Evolutionary conservation across 1,140 invertebrate species (phyloP), one percentile per base, ranked within the genome.

Genomic region (Eubasilissa regina): DNA sequence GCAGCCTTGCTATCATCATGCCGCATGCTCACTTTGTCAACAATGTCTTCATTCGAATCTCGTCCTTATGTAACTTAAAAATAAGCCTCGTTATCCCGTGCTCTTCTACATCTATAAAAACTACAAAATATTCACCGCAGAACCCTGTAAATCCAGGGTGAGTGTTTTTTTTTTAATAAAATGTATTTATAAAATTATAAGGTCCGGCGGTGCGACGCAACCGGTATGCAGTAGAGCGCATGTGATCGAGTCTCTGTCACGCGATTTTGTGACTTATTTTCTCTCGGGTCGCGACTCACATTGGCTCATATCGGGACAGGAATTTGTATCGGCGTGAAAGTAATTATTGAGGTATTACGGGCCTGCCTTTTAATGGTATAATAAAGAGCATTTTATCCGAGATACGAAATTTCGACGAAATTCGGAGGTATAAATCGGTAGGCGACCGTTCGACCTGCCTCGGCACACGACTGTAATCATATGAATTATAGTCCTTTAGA

Each of bases 131-230:
- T 66, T 45, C 62, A 66, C 21, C 60, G 43, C 55, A 43, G 75
- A 47, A 64, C 76, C 48, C 62, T 47, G 76, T 77, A 51, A 70
- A 77, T 77, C 47, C 44, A 79, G 60, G 77, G 77, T 73, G 53
- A 70, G n/a, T n/a, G n/a, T n/a, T 13, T 45, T 77, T 81, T 81
- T 78, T 80, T 80, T 77, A 74, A 82, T 73, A 77, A 82, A 82
- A 82, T 78, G 76, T 82, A 80, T 82, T 80, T 82, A 80, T 75
- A 80, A 82, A 82, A 82, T 82, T 82, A 82, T 82, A 80, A 82
- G 78, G 81, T 77, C 56, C 55, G 68, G 45, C 66, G 75, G n/a
- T 15, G 60, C 74, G 74, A 55, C 35, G 3, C 15, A n/a, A 35
- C 44, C 45, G n/a, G 66, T 53, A 45, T 25, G 15, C 68, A 17